Conservation (phyloP, 1,140 invertebrate genomes). For the Pectinophora gossypiella region DNA sequence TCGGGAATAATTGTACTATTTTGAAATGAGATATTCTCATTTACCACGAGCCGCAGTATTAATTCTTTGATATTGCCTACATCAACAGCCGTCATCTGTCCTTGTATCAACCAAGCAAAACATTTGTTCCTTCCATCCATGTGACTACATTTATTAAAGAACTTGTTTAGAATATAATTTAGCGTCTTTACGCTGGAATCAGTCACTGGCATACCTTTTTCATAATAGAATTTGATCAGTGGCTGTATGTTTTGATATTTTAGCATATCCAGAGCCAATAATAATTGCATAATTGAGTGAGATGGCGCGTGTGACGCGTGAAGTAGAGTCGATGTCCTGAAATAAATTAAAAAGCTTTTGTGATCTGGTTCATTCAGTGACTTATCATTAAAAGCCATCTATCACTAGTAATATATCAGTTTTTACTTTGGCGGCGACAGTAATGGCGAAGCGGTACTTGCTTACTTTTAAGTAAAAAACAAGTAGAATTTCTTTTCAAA, state of each 20-base stretch:
- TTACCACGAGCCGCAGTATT: constrained; percentile 39
- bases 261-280: constrained; percentile 33
- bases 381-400: no score
- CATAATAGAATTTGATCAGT: constrained; percentile 44
- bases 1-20: constrained; percentile 5
- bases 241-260: constrained; percentile 40
- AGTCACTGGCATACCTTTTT: constrained; percentile 54
- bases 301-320: constrained; percentile 35
- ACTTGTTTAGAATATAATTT: constrained; percentile 35
- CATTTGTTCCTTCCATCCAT: constrained; percentile 33
- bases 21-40: constrained; percentile 34
- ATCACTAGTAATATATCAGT: no score
- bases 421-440: no score
- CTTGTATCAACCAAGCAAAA: constrained; percentile 42
- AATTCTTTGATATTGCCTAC: constrained; percentile 23
- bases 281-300: constrained; percentile 39
- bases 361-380: no score
- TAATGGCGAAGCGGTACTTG: no score
- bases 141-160: constrained; percentile 43
- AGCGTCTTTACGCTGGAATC: constrained; percentile 41
- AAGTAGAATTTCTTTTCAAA: no score
- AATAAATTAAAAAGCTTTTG: constrained; percentile 26
- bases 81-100: constrained; percentile 24
- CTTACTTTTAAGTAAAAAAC: no score
- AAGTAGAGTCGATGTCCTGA: constrained; percentile 41